These are phyloP conservation scores for Peromyscus leucopus DNA, from an alignment of 2,113 vertebrate species.

Conservation along the genomic window DNA sequence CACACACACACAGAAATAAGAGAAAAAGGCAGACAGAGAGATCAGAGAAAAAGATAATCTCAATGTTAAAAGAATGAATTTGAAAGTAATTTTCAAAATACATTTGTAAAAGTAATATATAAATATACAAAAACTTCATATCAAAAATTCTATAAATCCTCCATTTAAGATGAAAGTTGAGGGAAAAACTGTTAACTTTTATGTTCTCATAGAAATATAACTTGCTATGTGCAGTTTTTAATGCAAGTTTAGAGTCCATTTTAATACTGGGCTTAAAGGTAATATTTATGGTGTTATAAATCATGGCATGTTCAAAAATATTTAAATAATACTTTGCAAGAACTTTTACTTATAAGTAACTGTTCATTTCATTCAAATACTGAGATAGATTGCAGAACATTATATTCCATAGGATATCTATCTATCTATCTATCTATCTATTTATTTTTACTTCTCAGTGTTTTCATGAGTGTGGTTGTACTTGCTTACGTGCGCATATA, in stretches of 20 bases:
- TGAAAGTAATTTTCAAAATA: no score
- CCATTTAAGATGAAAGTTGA: not conserved
- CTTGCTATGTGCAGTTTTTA: not conserved
- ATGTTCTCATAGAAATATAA: not conserved
- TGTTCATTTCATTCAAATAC: not conserved
- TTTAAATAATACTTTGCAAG: not conserved
- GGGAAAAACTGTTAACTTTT: not conserved
- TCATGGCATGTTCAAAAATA: not conserved
- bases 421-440: no score
- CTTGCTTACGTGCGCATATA: no score
- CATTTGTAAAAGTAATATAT: not conserved
- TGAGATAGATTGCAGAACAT: not conserved
- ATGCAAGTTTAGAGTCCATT: not conserved
- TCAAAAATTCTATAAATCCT: not conserved
- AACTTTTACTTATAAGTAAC: not conserved
- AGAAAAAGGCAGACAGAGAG: no score
- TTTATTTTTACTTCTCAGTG: not conserved
- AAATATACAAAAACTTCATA: not conserved
- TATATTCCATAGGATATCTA: not conserved
- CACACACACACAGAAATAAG: not conserved
- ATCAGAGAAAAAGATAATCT: no score
- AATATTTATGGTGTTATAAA: not conserved
- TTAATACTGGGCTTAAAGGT: not conserved
- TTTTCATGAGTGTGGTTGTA: not conserved
- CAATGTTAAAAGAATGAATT: no score